These are phyloP conservation scores for Galaxias olidus DNA, from an alignment of 2,797 vertebrate genomes.

Conservation along the genomic window DNA sequence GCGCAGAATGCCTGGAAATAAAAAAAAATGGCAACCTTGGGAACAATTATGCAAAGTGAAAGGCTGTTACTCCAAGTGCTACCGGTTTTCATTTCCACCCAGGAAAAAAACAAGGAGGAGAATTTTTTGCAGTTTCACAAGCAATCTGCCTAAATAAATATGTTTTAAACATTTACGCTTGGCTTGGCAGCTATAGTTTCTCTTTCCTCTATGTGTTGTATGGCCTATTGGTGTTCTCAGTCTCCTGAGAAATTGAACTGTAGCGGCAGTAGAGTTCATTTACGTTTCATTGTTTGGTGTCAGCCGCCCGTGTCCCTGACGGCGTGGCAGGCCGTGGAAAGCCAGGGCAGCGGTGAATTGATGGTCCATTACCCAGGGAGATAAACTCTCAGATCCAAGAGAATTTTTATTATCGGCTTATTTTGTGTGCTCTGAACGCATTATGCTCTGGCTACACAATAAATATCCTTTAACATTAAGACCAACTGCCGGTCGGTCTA, in stretches of 20 bases:
- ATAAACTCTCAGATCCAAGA: constrained; percentile 50
- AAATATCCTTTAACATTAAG: constrained; percentile 10
- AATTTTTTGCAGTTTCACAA: constrained; percentile 57
- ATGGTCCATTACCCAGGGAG: constrained; percentile 58
- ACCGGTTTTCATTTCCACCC: constrained; percentile 74
- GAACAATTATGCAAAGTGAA: constrained; percentile 79
- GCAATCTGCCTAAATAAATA: constrained; percentile 71
- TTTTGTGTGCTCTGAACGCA: constrained; percentile 22
- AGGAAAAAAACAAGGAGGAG: constrained; percentile 45
- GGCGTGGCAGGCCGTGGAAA: constrained; percentile 36
- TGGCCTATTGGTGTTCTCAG: constrained; percentile 54
- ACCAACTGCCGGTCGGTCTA: not conserved
- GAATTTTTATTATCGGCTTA: constrained; percentile 39
- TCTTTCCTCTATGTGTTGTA: constrained; percentile 46
- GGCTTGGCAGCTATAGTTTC: constrained; percentile 41
- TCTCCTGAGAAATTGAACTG: constrained; percentile 43
- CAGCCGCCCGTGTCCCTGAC: constrained; percentile 36
- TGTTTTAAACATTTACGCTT: constrained; percentile 56
- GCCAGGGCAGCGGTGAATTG: constrained; percentile 52
- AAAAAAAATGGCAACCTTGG: constrained; percentile 75
- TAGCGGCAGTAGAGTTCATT: constrained; percentile 50
- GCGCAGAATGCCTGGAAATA: constrained; percentile 69
- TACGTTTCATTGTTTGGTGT: constrained; percentile 46
- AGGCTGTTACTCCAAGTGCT: constrained; percentile 73
- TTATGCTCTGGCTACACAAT: constrained; percentile 10